phyloP scores from a whole-genome alignment of 2,888 invertebrate genomes.

The Pristionchus mayeri region DNA sequence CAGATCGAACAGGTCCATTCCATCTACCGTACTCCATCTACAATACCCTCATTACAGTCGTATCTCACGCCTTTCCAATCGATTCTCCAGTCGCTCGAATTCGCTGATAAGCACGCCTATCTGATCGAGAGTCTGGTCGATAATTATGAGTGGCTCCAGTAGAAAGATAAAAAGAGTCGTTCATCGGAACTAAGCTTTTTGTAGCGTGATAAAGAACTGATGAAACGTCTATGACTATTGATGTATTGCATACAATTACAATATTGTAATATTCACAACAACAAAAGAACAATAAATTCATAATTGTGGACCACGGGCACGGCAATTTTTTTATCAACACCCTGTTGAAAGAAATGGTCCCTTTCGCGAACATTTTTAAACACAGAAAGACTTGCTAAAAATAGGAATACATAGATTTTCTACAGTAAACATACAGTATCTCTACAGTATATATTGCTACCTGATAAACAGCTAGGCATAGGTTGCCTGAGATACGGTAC shows the following conservation, averaged over 20 bases:
- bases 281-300: no score
- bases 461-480: no score
- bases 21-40: neutral
- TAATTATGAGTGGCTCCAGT: conserved; percentile 47
- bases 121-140: conserved; percentile 43
- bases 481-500: no score
- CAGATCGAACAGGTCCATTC: conserved; percentile 30
- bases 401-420: no score
- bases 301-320: neutral
- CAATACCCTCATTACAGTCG: neutral
- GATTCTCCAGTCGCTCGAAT: conserved; percentile 46
- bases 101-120: conserved; percentile 42
- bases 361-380: no score
- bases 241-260: neutral
- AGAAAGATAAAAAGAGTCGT: conserved; percentile 36
- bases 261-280: conserved; percentile 14
- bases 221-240: conserved; percentile 42
- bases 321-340: no score
- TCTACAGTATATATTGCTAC: no score
- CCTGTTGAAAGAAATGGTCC: no score
- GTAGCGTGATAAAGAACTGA: conserved; percentile 42
- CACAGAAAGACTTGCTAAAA: no score
- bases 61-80: conserved; percentile 46
- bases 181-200: conserved; percentile 37
- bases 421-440: no score